Evolutionary conservation across 2,113 vertebrate genomes (phyloP).

Genomic region (Sclerurus mexicanus): DNA sequence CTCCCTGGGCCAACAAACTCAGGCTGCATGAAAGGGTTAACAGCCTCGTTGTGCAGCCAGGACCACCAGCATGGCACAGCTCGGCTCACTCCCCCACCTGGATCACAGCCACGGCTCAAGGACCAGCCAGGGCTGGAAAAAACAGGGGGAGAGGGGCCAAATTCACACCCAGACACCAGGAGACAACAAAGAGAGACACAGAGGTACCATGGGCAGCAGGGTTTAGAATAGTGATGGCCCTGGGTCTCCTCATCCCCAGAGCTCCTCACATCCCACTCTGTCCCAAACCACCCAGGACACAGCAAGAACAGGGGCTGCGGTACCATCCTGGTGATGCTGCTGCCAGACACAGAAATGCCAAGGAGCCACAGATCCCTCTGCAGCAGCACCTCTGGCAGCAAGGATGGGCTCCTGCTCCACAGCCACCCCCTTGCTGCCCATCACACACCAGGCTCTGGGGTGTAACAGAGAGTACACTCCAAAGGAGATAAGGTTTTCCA

Average conservation of each 20-base stretch:
- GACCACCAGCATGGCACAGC: rapidly evolving
- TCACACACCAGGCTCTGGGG: neutral
- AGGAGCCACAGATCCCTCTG: neutral
- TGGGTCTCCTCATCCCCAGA: neutral
- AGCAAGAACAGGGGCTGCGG: neutral
- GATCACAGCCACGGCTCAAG: neutral
- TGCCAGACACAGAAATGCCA: neutral
- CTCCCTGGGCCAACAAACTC: neutral
- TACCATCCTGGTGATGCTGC: neutral
- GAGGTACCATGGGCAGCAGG: neutral
- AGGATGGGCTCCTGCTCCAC: neutral
- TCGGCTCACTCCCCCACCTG: neutral
- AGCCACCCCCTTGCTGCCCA: neutral
- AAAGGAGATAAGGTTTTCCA: neutral
- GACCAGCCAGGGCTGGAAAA: neutral
- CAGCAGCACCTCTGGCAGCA: neutral
- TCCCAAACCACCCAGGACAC: neutral
- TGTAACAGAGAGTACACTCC: neutral
- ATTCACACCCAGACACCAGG: neutral
- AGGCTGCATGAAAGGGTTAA: neutral
- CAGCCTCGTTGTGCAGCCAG: rapidly evolving
- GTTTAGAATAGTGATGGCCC: neutral
- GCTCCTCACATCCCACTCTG: neutral
- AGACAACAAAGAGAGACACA: neutral
- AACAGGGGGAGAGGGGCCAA: rapidly evolving